Evolutionary conservation across 2,888 invertebrate genomes (phyloP).

Genomic region (Cephus spinipes): DNA sequence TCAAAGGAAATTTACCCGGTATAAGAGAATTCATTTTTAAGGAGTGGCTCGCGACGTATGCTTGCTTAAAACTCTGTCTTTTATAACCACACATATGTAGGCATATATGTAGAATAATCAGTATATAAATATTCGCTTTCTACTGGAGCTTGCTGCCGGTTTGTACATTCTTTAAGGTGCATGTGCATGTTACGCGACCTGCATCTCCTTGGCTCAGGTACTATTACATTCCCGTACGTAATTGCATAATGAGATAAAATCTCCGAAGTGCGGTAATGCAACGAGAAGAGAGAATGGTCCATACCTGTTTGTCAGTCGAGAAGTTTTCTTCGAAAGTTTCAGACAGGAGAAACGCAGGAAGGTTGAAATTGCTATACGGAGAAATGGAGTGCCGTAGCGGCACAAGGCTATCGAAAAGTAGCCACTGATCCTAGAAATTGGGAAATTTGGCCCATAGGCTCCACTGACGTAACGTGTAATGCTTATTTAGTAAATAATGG

Average conservation of each 20-base stretch:
- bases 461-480: constrained; percentile 5
- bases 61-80: not conserved
- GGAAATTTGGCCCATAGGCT: not conserved
- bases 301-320: not conserved
- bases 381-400: not conserved
- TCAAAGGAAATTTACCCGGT: not conserved
- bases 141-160: constrained; percentile 45
- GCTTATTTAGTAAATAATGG: constrained; percentile 12
- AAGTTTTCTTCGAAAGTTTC: not conserved
- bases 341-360: not conserved
- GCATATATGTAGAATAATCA: not conserved
- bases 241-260: constrained; percentile 10
- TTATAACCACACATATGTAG: not conserved
- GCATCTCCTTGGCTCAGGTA: constrained; percentile 25
- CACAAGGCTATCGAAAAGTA: not conserved
- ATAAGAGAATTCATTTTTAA: not conserved
- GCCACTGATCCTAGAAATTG: not conserved
- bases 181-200: constrained; percentile 33
- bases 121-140: constrained; percentile 50
- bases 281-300: not conserved
- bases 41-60: not conserved
- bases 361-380: not conserved
- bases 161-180: constrained; percentile 21
- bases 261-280: not conserved
- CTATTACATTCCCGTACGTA: constrained; percentile 28